A percentile compares a stretch with the other conserved stretches of the same genome.
phyloP scores from a whole-genome alignment of 2,113 vertebrate genomes.

The Grammomys surdaster region DNA sequence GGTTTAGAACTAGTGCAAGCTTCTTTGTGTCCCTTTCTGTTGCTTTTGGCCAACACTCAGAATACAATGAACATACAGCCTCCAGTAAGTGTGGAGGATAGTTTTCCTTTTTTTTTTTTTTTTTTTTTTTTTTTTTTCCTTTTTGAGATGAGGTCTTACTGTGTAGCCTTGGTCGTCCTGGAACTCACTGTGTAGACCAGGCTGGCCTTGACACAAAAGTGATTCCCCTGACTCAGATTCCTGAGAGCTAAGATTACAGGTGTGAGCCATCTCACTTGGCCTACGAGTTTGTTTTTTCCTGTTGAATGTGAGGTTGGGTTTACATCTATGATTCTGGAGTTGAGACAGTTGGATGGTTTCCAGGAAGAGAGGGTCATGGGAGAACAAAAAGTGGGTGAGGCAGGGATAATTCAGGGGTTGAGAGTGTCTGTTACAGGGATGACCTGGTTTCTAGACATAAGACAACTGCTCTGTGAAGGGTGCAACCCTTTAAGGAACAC shows the following conservation, averaged over 20 bases:
- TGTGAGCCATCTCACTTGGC: neutral
- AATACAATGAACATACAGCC: neutral
- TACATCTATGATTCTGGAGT: neutral
- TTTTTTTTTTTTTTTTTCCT: neutral
- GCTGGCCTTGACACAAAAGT: neutral
- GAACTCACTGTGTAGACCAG: neutral
- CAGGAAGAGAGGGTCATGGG: neutral
- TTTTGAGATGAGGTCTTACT: neutral
- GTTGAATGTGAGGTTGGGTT: constrained; percentile 8
- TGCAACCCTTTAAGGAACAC: neutral
- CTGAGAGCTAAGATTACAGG: neutral
- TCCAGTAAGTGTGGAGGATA: neutral
- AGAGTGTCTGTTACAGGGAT: neutral
- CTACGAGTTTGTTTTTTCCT: neutral
- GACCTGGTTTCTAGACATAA: neutral
- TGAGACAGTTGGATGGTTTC: neutral
- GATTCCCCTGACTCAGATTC: neutral
- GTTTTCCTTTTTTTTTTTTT: neutral
- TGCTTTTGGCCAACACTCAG: neutral
- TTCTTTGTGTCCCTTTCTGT: neutral
- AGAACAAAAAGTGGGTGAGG: neutral
- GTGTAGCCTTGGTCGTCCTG: neutral
- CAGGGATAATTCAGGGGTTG: neutral
- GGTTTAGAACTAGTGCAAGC: neutral
- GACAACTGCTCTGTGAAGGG: neutral